Evolutionary conservation across 2,113 vertebrate genomes (phyloP).

Genomic region (Mesitornis unicolor): DNA sequence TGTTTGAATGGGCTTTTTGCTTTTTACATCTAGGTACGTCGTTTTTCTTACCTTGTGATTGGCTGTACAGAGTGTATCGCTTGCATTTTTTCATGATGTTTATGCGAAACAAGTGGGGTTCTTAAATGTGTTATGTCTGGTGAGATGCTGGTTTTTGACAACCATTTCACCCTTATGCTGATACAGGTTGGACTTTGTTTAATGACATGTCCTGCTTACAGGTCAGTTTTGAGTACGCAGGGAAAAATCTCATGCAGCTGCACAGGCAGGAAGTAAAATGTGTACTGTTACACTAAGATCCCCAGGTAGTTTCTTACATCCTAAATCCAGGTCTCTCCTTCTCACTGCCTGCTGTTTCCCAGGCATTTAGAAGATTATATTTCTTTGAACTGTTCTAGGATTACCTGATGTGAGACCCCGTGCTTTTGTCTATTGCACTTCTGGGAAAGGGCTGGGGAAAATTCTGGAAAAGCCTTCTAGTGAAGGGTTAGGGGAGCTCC

Average conservation of each 20-base stretch:
- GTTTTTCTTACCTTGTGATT: background rate
- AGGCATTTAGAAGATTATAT: background rate
- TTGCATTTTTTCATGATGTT: background rate
- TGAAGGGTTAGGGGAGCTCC: too few relatives aligned
- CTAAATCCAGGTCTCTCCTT: background rate
- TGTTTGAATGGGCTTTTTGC: background rate
- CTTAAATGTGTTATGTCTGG: background rate
- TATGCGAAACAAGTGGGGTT: background rate
- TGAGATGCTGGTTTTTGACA: background rate
- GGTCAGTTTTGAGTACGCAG: background rate
- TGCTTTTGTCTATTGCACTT: background rate
- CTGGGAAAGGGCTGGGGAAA: background rate
- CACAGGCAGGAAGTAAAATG: background rate
- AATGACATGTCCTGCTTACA: background rate
- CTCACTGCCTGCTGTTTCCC: background rate
- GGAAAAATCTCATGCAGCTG: background rate
- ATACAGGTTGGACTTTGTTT: background rate
- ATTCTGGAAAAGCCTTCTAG: background rate
- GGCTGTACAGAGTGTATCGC: background rate
- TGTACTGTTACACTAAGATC: background rate
- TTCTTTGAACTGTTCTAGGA: background rate
- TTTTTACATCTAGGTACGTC: background rate
- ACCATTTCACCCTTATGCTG: background rate
- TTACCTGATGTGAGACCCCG: fast-evolving
- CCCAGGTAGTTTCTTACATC: background rate